phyloP scores from a whole-genome alignment of 2,113 vertebrate genomes.

The Gallinago media region DNA sequence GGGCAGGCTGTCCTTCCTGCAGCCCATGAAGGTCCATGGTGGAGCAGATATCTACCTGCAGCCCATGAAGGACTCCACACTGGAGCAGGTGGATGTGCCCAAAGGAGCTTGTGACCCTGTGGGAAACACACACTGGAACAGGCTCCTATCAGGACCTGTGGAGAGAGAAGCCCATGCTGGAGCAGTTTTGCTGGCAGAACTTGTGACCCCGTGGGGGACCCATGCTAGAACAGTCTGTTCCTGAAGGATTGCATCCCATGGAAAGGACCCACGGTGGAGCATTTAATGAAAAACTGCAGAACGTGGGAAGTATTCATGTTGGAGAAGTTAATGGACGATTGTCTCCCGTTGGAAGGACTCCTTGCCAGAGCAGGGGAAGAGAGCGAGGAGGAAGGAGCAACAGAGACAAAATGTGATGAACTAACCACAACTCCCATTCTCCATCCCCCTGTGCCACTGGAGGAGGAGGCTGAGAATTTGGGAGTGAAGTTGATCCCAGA shows the following conservation, averaged over 20 bases:
- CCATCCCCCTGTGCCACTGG: background rate
- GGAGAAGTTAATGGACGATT: background rate
- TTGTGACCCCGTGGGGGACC: background rate
- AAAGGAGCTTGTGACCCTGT: background rate
- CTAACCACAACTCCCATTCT: background rate
- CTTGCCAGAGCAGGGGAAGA: fast-evolving
- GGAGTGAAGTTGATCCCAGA: background rate
- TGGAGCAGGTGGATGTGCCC: background rate
- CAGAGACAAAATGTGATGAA: background rate
- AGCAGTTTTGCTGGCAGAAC: background rate
- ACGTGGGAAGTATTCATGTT: background rate
- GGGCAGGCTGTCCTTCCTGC: background rate
- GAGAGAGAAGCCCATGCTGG: background rate
- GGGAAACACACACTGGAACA: background rate
- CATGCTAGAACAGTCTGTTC: background rate
- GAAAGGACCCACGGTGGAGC: background rate
- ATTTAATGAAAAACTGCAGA: background rate
- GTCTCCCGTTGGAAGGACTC: background rate
- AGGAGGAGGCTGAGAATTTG: background rate
- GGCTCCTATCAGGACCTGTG: background rate
- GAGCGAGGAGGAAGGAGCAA: background rate
- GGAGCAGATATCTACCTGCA: background rate
- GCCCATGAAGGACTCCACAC: background rate
- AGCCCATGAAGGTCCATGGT: background rate
- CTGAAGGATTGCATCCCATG: background rate